Conservation (phyloP, 2,797 vertebrate species). For the Clarias platycephalus region DNA sequence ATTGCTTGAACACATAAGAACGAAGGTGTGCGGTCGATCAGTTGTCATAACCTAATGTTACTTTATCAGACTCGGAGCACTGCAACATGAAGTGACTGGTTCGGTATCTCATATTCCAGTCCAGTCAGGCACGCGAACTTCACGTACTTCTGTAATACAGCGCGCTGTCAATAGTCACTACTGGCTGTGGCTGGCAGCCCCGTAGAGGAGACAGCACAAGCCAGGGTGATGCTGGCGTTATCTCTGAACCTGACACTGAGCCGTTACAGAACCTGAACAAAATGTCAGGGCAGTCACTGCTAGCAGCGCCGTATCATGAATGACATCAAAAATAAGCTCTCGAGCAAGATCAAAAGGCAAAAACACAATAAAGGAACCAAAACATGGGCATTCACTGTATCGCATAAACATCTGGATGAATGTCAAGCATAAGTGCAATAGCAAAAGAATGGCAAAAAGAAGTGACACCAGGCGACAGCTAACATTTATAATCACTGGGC, state of each 20-base stretch:
- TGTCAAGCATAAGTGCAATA: slow-evolving; percentile 31
- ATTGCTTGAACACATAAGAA: neutral
- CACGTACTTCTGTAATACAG: slow-evolving; percentile 17
- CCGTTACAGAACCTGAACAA: slow-evolving; percentile 54
- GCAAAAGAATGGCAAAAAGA: slow-evolving; percentile 15
- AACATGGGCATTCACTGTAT: neutral
- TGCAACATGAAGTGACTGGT: slow-evolving; percentile 11
- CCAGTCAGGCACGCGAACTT: slow-evolving; percentile 17
- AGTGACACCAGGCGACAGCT: neutral
- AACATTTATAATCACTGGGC: slow-evolving; percentile 14
- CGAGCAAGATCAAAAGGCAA: slow-evolving; percentile 32
- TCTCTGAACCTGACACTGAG: slow-evolving; percentile 55
- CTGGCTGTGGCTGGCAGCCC: slow-evolving; percentile 13
- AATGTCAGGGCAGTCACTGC: slow-evolving; percentile 50
- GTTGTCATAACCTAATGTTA: neutral
- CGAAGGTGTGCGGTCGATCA: neutral
- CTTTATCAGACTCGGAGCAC: neutral
- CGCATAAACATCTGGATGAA: slow-evolving; percentile 40
- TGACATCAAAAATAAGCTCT: slow-evolving; percentile 47
- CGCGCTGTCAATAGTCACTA: slow-evolving; percentile 28
- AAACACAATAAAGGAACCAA: neutral
- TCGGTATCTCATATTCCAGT: slow-evolving; percentile 1
- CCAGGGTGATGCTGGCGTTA: slow-evolving; percentile 43
- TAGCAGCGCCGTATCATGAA: slow-evolving; percentile 42
- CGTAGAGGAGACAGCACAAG: slow-evolving; percentile 16